These are phyloP conservation scores for Tetheella fluctuosa DNA, from an alignment of 2,888 invertebrate genomes.

Conservation along the genomic window DNA sequence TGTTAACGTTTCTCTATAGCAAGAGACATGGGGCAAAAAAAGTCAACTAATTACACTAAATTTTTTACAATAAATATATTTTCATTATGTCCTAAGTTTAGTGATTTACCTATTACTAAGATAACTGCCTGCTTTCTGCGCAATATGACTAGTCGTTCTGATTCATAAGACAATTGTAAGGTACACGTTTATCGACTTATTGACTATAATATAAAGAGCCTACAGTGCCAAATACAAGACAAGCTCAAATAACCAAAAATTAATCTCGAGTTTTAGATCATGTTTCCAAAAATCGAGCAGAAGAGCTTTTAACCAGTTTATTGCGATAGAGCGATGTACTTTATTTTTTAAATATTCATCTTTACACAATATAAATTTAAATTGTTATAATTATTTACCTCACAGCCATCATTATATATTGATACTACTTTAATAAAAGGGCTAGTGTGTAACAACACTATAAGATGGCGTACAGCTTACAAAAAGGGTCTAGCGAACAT, in stretches of 20 bases:
- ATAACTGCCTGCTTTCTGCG: neutral
- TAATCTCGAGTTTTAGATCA: conserved; percentile 22
- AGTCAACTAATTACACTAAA: neutral
- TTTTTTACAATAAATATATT: no score
- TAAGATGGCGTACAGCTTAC: conserved; percentile 79
- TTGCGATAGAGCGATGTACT: conserved; percentile 63
- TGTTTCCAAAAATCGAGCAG: conserved; percentile 33
- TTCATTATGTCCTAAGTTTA: conserved; percentile 1
- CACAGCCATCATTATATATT: conserved; percentile 85
- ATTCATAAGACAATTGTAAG: conserved; percentile 7
- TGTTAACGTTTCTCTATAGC: no score
- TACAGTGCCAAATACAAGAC: conserved; percentile 39
- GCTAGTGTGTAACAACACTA: conserved; percentile 78
- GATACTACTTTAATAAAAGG: conserved; percentile 83
- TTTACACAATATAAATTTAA: conserved; percentile 83
- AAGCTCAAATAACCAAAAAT: conserved; percentile 28
- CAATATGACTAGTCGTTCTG: neutral
- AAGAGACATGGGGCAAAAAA: no score
- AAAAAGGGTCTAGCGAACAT: conserved; percentile 81
- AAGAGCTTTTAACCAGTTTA: conserved; percentile 50
- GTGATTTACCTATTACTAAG: neutral
- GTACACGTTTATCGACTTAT: conserved; percentile 4
- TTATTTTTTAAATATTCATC: conserved; percentile 60
- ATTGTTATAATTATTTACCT: conserved; percentile 82
- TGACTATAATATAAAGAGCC: conserved; percentile 16